Base-by-base conservation (phyloP, 2,888 invertebrate species). In the Loripinus fragilis region DNA sequence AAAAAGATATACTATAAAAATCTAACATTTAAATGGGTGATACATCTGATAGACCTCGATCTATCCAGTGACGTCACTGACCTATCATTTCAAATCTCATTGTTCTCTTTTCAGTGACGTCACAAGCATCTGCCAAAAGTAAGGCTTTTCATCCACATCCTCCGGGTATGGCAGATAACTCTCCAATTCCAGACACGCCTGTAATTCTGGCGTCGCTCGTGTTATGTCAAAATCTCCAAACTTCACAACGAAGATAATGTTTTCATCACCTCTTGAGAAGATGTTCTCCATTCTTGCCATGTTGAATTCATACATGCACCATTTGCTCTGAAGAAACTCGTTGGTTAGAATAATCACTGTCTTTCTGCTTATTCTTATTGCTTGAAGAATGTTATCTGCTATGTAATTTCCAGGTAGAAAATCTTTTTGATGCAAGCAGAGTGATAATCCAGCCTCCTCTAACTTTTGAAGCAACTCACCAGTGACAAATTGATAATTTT, bases 271-370 rank as follows among this genome's bases (percentile, higher is more conserved):
- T 28, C 76, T 65, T 0, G 81, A 78, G 52, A 78, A 81, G 12
- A 81, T 76, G 65, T 81, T 81, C 52, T 86, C 86, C 83, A 83
- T 79, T n/a, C 78, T 52, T 1, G 87, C 86, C 74, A 85, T 85
- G 33, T 85, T 74, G 28, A 88, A 83, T 74, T 89, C 89, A 64
- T 85, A 86, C 68, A 85, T 74, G 78, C 88, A 88, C 79, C 80
- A 87, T 20, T 81, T 70, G 50, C 85, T 86, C 12, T 74, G 25
- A 10, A 86, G 38, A 66, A 83, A 89, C 23, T 33, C 28, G 12
- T 67, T 60, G 8, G 85, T 74, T 17, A 89, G 41, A 28, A 89
- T 20, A 25, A 84, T 79, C 1, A 88, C 60, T 0, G 85, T 87
- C 60, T 85, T 84, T 67, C 76, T 81, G 71, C 89, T 89, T n/a